Evolutionary conservation across 1,140 invertebrate genomes (phyloP), one percentile per base, ranked within the genome.

Genomic region (Drosophila malerkotliana): DNA sequence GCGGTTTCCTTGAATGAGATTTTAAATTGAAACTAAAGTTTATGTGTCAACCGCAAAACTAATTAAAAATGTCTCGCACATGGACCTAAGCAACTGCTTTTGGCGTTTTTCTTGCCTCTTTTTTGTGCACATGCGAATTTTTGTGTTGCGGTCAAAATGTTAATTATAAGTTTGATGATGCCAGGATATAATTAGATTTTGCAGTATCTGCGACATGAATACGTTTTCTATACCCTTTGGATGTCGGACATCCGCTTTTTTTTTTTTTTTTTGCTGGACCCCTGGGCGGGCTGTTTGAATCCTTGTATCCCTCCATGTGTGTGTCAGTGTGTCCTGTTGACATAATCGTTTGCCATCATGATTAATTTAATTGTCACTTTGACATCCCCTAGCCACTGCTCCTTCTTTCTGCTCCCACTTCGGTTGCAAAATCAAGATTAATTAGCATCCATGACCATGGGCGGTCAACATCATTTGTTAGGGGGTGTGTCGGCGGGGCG

Each of bases 311-410:
- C 28, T 1, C 7, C 45, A 44, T 67, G 34, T 69, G 45, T 44
- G 41, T 61, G 52, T 41, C 45, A 37, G 52, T 49, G 28, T 71
- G 69, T 75, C 72, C 75, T 88, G 79, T 88, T 88, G 84, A 88
- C 79, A 88, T 88, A 89, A 88, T 88, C 83, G 83, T 88, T 88
- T 83, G 83, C 63, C 84, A 72, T 64, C 82, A 67, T 88, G 83
- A 88, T 88, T 88, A 88, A 88, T 88, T 88, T 88, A 88, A 88
- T 88, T 88, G 83, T 88, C 83, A 88, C 79, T 88, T 88, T 89
- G 79, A 88, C 76, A 76, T 66, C 51, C 57, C 47, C 55, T 52
- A 32, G 32, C 61, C 45, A 1, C 51, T 44, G 44, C 28, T 58
- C 26, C 67, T 47, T 26, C 45, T 57, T 24, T 44, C 32, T 15